phyloP scores from a whole-genome alignment of 2,113 vertebrate genomes.

The Lophotis ruficrista region DNA sequence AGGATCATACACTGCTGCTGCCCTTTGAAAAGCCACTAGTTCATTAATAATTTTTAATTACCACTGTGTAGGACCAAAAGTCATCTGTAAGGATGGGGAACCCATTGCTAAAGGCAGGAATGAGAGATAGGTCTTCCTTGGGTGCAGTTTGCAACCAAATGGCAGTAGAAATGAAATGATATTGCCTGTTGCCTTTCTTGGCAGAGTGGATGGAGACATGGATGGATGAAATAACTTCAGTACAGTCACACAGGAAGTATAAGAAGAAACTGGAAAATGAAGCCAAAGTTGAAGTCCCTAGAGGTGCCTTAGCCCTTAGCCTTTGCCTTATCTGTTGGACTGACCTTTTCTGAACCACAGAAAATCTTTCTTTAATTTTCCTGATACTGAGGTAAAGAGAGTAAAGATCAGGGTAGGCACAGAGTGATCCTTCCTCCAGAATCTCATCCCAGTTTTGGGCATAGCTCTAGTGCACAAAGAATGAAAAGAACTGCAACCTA shows the following conservation, averaged over 20 bases:
- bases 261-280: neutral
- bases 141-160: neutral
- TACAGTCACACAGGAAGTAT: neutral
- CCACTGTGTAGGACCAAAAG: neutral
- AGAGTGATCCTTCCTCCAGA: neutral
- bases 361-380: neutral
- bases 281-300: neutral
- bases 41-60: neutral
- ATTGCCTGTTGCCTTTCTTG: neutral
- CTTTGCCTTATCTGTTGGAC: neutral
- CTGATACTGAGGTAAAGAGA: neutral
- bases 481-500: neutral
- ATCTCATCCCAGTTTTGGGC: neutral
- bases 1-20: neutral
- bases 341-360: neutral
- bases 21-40: neutral
- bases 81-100: neutral
- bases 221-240: neutral
- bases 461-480: neutral
- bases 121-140: neutral
- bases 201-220: neutral
- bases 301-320: neutral
- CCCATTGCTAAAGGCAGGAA: neutral
- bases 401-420: neutral
- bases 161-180: neutral